phyloP scores from a whole-genome alignment of 2,113 vertebrate genomes.

The Ovis canadensis region DNA sequence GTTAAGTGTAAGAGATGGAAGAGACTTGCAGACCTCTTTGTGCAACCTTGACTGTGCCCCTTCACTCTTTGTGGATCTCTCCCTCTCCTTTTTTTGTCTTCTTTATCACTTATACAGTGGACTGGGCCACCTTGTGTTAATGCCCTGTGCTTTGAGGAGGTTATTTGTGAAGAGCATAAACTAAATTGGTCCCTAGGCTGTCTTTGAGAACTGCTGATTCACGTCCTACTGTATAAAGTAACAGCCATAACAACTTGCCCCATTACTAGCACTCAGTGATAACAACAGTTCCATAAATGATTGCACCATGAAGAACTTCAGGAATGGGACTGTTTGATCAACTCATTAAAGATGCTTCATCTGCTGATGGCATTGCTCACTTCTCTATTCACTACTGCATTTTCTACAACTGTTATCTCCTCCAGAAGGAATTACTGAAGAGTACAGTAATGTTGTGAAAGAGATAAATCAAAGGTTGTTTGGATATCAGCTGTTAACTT shows the following conservation, averaged over 20 bases:
- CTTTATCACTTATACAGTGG: not conserved
- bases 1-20: not conserved
- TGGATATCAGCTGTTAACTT: constrained; percentile 61
- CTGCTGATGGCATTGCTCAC: not conserved
- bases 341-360: not conserved
- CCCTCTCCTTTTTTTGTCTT: not conserved
- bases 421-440: constrained; percentile 4
- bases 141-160: not conserved
- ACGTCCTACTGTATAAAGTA: not conserved
- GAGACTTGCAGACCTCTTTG: not conserved
- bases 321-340: not conserved
- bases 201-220: constrained; percentile 35
- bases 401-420: not conserved
- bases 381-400: not conserved
- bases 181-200: not conserved
- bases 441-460: not conserved
- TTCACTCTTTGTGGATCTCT: not conserved
- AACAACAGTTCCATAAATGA: not conserved
- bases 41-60: not conserved
- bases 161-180: constrained; percentile 30
- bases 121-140: not conserved
- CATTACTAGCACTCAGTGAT: not conserved
- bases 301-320: not conserved
- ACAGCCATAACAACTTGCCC: not conserved
- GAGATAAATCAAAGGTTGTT: constrained; percentile 48